Evolutionary conservation across 2,888 invertebrate species (phyloP).

Genomic region (Elegia similella): DNA sequence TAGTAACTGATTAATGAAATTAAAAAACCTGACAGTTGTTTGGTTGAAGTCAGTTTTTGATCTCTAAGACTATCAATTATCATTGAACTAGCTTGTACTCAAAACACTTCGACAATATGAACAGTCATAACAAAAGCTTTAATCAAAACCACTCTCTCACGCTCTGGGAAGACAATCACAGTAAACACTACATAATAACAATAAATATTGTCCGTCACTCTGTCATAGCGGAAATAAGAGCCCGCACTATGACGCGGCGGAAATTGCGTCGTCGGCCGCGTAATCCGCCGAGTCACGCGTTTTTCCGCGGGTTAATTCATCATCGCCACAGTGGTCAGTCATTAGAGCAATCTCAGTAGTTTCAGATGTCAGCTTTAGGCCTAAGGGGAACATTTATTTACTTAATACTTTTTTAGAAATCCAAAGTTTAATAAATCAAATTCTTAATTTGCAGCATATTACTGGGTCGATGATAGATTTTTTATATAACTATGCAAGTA

Average conservation of each 20-base stretch:
- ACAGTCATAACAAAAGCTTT: no score
- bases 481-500: no score
- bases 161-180: not conserved
- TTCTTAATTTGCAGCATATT: no score
- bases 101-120: no score
- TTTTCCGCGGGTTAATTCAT: not conserved
- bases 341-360: not conserved
- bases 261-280: not conserved
- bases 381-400: not conserved
- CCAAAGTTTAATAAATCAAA: no score
- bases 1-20: no score
- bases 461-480: no score
- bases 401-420: no score
- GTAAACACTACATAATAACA: not conserved
- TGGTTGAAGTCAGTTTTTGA: no score
- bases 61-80: no score
- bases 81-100: no score
- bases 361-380: not conserved
- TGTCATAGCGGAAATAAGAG: not conserved
- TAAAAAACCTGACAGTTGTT: no score
- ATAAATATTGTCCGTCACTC: not conserved
- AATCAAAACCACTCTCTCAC: not conserved
- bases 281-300: not conserved
- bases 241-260: slow-evolving; percentile 4
- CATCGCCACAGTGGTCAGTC: not conserved